Evolutionary conservation across 2,113 vertebrate species (phyloP).

Genomic region (Rhinoptilus africanus): DNA sequence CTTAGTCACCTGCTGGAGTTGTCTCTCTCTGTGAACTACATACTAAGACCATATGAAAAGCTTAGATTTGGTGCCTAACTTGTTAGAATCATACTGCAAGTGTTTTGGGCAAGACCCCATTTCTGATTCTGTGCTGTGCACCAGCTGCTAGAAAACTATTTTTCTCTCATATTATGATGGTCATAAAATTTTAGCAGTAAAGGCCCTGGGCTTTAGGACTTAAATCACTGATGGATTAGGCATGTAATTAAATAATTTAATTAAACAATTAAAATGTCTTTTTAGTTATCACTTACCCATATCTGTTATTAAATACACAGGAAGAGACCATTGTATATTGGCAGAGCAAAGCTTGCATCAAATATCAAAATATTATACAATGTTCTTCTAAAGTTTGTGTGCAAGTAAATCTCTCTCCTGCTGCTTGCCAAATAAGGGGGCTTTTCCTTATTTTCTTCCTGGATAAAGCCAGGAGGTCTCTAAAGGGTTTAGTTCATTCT

Average conservation of each 20-base stretch:
- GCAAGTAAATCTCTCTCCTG: neutral
- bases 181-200: neutral
- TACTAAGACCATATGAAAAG: neutral
- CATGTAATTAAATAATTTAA: neutral
- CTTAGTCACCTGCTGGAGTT: conserved; percentile 11
- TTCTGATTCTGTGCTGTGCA: neutral
- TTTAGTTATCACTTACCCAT: neutral
- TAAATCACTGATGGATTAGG: neutral
- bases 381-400: neutral
- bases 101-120: neutral
- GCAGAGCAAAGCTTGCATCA: neutral
- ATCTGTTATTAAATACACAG: neutral
- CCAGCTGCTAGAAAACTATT: neutral
- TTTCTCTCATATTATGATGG: neutral
- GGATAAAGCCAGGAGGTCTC: neutral
- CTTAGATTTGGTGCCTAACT: neutral
- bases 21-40: neutral
- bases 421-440: neutral
- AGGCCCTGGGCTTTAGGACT: neutral
- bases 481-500: neutral
- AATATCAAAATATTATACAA: neutral
- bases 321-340: neutral
- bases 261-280: neutral
- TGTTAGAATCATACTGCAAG: neutral
- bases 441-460: neutral